Conservation (phyloP, 2,888 invertebrate species). For the Drosophila flavopinicola region DNA sequence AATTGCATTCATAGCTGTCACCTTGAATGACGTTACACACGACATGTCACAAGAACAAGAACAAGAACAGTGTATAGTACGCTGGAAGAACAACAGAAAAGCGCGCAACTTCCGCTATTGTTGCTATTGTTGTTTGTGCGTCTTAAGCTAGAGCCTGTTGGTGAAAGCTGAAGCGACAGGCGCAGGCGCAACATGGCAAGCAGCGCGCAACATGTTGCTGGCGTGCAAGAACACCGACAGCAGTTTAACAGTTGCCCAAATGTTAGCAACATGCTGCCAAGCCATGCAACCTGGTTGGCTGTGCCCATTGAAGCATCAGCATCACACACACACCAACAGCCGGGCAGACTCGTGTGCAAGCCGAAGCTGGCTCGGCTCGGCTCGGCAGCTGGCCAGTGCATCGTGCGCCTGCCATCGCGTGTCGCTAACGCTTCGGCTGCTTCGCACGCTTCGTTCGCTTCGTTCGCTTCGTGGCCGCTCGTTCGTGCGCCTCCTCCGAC, state of each 20-base stretch:
- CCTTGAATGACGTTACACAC: too few relatives aligned
- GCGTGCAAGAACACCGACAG: background rate
- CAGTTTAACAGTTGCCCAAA: slow-evolving; percentile 11
- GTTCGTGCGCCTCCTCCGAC: slow-evolving; percentile 34
- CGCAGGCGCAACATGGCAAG: slow-evolving; percentile 57
- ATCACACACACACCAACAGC: background rate
- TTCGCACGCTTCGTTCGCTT: background rate
- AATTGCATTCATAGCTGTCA: too few relatives aligned
- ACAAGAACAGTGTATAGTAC: too few relatives aligned
- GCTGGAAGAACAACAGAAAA: slow-evolving; percentile 31
- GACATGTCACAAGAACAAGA: too few relatives aligned
- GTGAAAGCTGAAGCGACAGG: slow-evolving; percentile 21
- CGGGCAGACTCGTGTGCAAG: slow-evolving; percentile 5
- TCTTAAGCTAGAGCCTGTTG: slow-evolving; percentile 1
- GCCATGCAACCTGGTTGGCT: slow-evolving; percentile 57
- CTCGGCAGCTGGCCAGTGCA: slow-evolving; percentile 11
- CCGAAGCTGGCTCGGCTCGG: slow-evolving; percentile 17
- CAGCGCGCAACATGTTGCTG: slow-evolving; percentile 43
- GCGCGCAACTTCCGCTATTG: slow-evolving; percentile 36
- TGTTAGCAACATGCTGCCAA: slow-evolving; percentile 42
- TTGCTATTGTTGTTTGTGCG: slow-evolving; percentile 2
- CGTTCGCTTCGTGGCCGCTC: slow-evolving; percentile 13
- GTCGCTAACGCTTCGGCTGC: slow-evolving; percentile 13
- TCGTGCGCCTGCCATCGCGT: slow-evolving; percentile 3
- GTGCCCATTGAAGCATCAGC: slow-evolving; percentile 42